Conservation (phyloP, 2,113 vertebrate species). For the Syrrhaptes paradoxus region DNA sequence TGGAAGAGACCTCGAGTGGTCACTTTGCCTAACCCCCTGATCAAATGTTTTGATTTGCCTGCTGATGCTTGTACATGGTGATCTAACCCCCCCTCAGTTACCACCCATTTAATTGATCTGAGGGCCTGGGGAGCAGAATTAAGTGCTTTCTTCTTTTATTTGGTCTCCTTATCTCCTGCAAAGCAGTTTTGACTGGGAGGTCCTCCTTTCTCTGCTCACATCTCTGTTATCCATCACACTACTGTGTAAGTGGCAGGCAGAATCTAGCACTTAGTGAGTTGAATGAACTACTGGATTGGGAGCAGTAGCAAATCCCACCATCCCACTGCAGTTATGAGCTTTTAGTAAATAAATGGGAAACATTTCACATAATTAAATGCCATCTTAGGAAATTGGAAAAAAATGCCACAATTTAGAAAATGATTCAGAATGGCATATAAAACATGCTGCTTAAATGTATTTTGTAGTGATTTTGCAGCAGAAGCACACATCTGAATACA, state of each 20-base stretch:
- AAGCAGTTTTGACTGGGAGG: neutral
- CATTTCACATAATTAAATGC: constrained; percentile 67
- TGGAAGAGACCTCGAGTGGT: neutral
- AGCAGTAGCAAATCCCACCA: constrained; percentile 40
- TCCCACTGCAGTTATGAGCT: constrained; percentile 21
- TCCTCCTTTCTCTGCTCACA: neutral
- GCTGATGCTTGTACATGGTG: neutral
- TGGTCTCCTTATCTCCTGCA: neutral
- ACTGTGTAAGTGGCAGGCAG: neutral
- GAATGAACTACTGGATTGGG: constrained; percentile 22
- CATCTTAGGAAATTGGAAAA: constrained; percentile 21
- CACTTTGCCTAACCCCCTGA: neutral
- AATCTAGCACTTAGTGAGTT: neutral
- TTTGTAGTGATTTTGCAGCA: constrained; percentile 42
- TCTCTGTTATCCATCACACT: neutral
- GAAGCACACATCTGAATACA: constrained; percentile 1
- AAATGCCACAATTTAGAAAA: constrained; percentile 48
- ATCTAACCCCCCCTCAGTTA: neutral
- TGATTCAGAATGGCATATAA: constrained; percentile 43
- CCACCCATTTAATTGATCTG: neutral
- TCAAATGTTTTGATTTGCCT: neutral
- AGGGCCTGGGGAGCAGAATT: neutral
- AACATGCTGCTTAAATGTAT: constrained; percentile 38
- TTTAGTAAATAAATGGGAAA: constrained; percentile 61
- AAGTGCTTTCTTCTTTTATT: neutral